phyloP scores from a whole-genome alignment of 1,140 invertebrate genomes.

The Tachypleus tridentatus region DNA sequence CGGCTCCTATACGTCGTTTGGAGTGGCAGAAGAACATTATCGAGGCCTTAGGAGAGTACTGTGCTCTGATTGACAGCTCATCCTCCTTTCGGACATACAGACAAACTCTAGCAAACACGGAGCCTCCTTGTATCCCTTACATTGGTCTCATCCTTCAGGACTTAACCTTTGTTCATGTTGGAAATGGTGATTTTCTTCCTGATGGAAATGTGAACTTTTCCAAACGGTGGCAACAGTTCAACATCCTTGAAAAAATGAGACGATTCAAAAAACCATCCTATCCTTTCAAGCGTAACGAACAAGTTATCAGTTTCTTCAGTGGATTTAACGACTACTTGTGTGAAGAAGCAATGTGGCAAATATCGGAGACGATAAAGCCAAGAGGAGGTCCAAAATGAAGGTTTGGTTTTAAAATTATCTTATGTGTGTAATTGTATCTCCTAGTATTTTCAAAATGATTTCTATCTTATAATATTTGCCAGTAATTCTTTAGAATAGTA shows the following conservation, averaged over 20 bases:
- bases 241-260: conserved; percentile 95
- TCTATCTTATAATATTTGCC: too few species aligned
- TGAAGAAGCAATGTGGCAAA: conserved; percentile 96
- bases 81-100: conserved; percentile 91
- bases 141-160: conserved; percentile 97
- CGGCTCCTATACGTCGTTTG: conserved; percentile 81
- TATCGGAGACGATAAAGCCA: conserved; percentile 91
- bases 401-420: too few species aligned
- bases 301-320: conserved; percentile 88
- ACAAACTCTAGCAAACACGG: conserved; percentile 80
- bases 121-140: conserved; percentile 95
- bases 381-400: conserved; percentile 39
- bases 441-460: too few species aligned
- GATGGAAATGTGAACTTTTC: conserved; percentile 91
- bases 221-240: conserved; percentile 96
- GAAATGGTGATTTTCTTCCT: conserved; percentile 75
- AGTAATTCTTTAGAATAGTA: too few species aligned
- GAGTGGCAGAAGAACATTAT: conserved; percentile 87
- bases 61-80: conserved; percentile 87
- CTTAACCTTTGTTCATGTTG: conserved; percentile 96
- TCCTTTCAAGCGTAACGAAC: conserved; percentile 49
- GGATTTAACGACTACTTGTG: conserved; percentile 89
- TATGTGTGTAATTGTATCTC: too few species aligned
- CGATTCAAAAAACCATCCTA: conserved; percentile 45
- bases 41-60: conserved; percentile 85